These are phyloP conservation scores for Pelvicachromis taeniatus DNA, from an alignment of 2,113 vertebrate species.

Conservation along the genomic window DNA sequence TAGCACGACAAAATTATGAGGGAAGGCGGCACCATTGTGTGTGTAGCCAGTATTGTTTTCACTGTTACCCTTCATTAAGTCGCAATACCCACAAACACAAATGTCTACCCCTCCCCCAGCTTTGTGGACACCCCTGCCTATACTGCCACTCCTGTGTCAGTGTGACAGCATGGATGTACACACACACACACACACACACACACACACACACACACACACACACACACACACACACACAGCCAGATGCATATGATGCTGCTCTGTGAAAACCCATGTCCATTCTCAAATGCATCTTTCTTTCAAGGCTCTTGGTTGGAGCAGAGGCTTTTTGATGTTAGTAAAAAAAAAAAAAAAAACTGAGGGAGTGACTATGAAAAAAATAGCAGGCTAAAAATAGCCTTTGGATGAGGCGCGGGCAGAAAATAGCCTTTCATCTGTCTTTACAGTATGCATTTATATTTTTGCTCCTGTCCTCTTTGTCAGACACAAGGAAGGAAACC, in stretches of 20 bases:
- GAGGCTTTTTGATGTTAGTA: conserved; percentile 41
- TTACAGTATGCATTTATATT: neutral
- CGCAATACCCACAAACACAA: neutral
- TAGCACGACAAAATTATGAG: neutral
- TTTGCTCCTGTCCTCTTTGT: neutral
- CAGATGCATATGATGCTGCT: neutral
- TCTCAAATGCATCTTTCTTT: neutral
- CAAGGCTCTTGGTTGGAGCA: neutral
- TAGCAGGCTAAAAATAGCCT: conserved; percentile 53
- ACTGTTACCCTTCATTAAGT: neutral
- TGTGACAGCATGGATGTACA: neutral
- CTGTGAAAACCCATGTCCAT: neutral
- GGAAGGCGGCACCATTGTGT: neutral
- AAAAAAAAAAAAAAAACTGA: neutral
- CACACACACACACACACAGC: neutral
- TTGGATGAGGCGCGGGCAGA: conserved; percentile 11
- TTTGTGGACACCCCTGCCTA: neutral
- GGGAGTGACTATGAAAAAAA: conserved; percentile 28
- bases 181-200: too few relatives aligned
- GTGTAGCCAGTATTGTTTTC: neutral
- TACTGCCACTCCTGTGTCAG: neutral
- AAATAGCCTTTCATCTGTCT: conserved; percentile 53
- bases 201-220: neutral
- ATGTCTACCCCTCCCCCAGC: neutral
- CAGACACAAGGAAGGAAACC: neutral